Evolutionary conservation across 2,113 vertebrate species (phyloP).

Genomic region (Cyphomyrus discorhynchus): DNA sequence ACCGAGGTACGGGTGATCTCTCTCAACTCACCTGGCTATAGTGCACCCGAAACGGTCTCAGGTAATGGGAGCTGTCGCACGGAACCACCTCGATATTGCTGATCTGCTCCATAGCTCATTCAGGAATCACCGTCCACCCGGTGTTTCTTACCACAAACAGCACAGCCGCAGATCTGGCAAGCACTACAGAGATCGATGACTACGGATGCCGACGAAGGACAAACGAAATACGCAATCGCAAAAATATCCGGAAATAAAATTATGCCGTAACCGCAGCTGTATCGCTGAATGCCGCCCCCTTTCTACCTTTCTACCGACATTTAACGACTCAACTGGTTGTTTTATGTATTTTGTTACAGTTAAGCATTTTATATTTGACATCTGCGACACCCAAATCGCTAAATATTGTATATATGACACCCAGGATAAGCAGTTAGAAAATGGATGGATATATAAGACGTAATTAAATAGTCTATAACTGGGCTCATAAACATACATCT

Average conservation of each 20-base stretch:
- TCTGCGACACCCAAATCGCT: background rate
- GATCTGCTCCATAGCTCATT: slow-evolving; percentile 64
- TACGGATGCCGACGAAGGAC: slow-evolving; percentile 59
- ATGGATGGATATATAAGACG: background rate
- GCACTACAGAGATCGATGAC: slow-evolving; percentile 41
- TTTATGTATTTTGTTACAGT: background rate
- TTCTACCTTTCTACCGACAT: background rate
- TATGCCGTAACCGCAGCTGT: background rate
- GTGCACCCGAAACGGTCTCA: slow-evolving; percentile 71
- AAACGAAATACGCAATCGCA: background rate
- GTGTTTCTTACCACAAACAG: slow-evolving; percentile 48
- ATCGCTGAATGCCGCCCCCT: background rate
- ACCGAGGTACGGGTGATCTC: slow-evolving; percentile 15
- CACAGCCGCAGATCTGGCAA: slow-evolving; percentile 33
- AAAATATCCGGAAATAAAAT: background rate
- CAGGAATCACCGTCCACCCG: slow-evolving; percentile 38
- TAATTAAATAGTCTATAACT: background rate
- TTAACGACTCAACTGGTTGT: background rate
- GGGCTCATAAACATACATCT: background rate
- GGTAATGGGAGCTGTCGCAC: slow-evolving; percentile 68
- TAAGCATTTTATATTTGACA: background rate
- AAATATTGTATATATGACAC: background rate
- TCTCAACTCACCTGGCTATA: slow-evolving; percentile 74
- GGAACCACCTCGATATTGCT: slow-evolving; percentile 65
- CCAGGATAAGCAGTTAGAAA: background rate